Conservation (phyloP, 2,113 vertebrate genomes). For the Leptosomus discolor region DNA sequence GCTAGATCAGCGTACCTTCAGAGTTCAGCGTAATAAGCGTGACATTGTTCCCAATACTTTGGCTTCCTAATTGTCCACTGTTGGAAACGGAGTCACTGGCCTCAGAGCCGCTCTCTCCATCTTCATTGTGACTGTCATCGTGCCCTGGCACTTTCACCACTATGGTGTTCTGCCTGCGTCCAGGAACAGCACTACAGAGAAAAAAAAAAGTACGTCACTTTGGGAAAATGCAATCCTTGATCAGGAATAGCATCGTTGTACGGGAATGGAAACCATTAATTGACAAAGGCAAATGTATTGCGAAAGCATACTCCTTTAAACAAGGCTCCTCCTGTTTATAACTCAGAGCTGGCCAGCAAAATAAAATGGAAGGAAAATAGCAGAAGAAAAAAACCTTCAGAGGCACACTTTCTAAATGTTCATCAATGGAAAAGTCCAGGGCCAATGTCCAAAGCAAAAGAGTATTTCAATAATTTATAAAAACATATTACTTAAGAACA, state of each 20-base stretch:
- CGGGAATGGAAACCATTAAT: not conserved
- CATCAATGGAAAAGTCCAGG: not conserved
- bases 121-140: constrained; percentile 91
- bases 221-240: not conserved
- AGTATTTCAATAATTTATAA: not conserved
- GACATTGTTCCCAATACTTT: constrained; percentile 88
- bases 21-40: constrained; percentile 96
- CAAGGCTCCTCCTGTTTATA: not conserved
- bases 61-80: constrained; percentile 80
- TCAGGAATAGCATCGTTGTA: not conserved
- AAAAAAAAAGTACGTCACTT: not conserved
- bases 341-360: not conserved
- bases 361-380: not conserved
- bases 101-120: constrained; percentile 94
- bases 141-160: constrained; percentile 92
- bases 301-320: not conserved
- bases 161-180: constrained; percentile 93
- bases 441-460: not conserved
- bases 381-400: not conserved
- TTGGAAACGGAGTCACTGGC: constrained; percentile 93
- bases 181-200: constrained; percentile 82
- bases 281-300: not conserved
- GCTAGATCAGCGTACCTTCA: constrained; percentile 81
- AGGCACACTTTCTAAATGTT: not conserved
- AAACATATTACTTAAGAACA: not conserved